Base-by-base conservation (phyloP, 2,888 invertebrate genomes). In the Epinotia brunnichana region DNA sequence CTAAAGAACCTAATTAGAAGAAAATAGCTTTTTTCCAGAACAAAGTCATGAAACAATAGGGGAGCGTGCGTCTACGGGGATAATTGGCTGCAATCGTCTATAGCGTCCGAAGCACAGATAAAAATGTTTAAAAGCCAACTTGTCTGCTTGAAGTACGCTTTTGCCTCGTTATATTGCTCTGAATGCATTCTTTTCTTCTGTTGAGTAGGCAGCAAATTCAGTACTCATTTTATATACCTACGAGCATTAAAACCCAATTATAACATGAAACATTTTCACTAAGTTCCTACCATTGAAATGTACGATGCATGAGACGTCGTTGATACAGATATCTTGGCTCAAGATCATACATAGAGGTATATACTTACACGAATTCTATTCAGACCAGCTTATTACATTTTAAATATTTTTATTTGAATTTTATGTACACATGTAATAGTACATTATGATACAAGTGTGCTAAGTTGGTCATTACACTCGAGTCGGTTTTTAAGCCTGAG, bases 81-180 rank as follows among this genome's bases (percentile, higher is more conserved):
- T 73, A 73, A 73, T 73, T 73, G 73, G 73, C 68, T 73, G 63
- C 73, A 73, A 73, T 73, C 61, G 67, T 68, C 62, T 73, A 73
- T 69, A 63, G 57, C 69, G 62, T 62, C 56, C 62, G 51, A 56
- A 56, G 63, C 62, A 51, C 68, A 63, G 73, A 69, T 68, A 69
- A 73, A 73, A 63, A 73, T 73, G 69, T 73, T 72, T 72, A 69
- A 73, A 73, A 73, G 73, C 63, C 62, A 73, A 68, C 57, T 73
- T 63, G 68, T 63, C 73, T 69, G 68, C n/a, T n/a, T 56, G 11
- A 51, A 63, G 68, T 13, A 29, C 39, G 59, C 29, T 72, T 54
- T 72, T 69, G 61, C 53, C 57, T 63, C 62, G 62, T 68, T 68
- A 56, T 62, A 51, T 70, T 15, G 56, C 63, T 51, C 51, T 61